Base-by-base conservation (phyloP, 2,888 invertebrate genomes). In the Papilio protenor region DNA sequence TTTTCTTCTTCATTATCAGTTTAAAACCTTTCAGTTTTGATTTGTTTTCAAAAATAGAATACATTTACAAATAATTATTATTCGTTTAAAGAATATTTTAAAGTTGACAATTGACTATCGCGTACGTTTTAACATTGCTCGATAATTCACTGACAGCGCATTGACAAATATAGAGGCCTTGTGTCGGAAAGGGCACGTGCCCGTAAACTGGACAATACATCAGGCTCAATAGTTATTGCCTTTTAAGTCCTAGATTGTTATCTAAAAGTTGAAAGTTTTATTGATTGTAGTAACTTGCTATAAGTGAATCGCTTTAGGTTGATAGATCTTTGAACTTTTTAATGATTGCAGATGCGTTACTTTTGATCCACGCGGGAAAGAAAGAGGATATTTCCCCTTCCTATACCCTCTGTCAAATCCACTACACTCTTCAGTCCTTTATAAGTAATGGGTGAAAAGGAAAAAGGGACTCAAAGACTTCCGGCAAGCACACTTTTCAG, bases 91-190 rank as follows among this genome's bases (percentile, higher is more conserved):
- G 33, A 18, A 21, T 6, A 14, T 27, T 61, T 16, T 3, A 14
- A 72, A 72, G 52, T 55, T 27, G 72, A 8, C 27, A 18, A n/a
- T 55, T 55, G n/a, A 23, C 16, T 55, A 73, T 73, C 72, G 27
- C 23, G 16, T 45, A 8, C n/a, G 64, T 74, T 47, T 64, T 61
- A n/a, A 23, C 49, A 45, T 64, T 49, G 47, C 4, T 72, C 18
- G 76, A 72, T 72, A 76, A 64, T 40, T 16, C 49, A 18, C 12
- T 59, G 76, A 70, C 70, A 73, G 59, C 11, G 18, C n/a, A 55
- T 23, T 76, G 76, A 76, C 76, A 76, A 76, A 76, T 76, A 52
- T 61, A 61, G 21, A 45, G 14, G 61, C 47, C 57, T 71, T 5
- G n/a, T 40, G n/a, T n/a, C 72, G 49, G 18, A 76, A 76, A 76